Evolutionary conservation across 1,140 invertebrate genomes (phyloP), one percentile per base, ranked within the genome.

Genomic region (Drosophila sproati): DNA sequence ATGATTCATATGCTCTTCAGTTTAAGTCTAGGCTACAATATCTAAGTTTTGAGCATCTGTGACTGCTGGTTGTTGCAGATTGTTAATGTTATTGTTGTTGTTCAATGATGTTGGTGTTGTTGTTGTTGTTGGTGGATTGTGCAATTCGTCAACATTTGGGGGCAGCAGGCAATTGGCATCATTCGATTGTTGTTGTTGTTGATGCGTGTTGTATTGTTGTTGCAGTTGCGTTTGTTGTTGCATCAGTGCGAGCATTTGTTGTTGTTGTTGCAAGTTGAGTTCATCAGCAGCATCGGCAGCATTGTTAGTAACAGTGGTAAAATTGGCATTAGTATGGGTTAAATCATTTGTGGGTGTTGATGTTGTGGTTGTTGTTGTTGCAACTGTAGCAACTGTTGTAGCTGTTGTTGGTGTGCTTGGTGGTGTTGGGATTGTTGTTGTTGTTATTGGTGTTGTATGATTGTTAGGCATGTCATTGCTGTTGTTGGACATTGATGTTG

Each of bases 41-140:
- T 92, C 91, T 91, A 92, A 74, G 75, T 91, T 92, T 92, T 92
- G 91, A 92, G 91, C 91, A 92, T 92, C 91, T 86, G 91, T 91
- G 77, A 90, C 91, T 80, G 91, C 87, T 88, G 67, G 32, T 73
- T 79, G 72, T 90, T 90, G 75, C 66, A 67, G 63, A 47, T 66
- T 67, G 59, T 71, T 59, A 75, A 73, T 72, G 75, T 69, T 39
- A 67, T 71, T 66, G 77, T 80, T 71, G 70, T 71, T 62, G 63
- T 51, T 20, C 51, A 41, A 50, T 5, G 39, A 41, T 5, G 43
- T 78, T 69, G 39, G 51, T 43, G 39, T 50, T 5, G 43, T 78
- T 69, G 39, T 76, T 76, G 41, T 83, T 73, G 48, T 78, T 34
- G 70, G 56, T 12, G 82, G 28, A 68, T 68, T 77, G 45, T 68